A percentile compares a stretch with the other conserved stretches of the same genome.
Evolutionary conservation across 1,140 invertebrate species (phyloP).

Genomic region (Asbolus verrucosus): DNA sequence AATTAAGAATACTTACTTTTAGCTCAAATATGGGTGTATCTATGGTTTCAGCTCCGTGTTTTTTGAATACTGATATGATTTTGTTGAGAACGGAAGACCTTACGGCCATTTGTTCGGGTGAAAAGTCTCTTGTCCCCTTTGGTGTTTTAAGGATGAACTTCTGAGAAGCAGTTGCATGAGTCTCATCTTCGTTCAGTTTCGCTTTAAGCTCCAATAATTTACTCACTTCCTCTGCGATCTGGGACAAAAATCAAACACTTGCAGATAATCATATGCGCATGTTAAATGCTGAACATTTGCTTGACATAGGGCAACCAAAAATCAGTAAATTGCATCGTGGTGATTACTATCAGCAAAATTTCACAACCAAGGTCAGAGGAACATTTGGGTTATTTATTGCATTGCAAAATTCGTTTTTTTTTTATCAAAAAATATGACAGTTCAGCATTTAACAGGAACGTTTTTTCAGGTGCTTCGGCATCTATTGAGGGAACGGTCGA

Average conservation of each 20-base stretch:
- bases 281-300: slow-evolving; percentile 20
- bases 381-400: too few species aligned
- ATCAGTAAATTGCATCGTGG: too few species aligned
- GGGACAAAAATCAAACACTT: slow-evolving; percentile 54
- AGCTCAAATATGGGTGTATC: slow-evolving; percentile 99
- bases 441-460: slow-evolving; percentile 40
- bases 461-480: background rate
- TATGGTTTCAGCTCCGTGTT: slow-evolving; percentile 98
- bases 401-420: background rate
- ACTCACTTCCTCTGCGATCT: slow-evolving; percentile 85
- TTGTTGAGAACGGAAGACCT: slow-evolving; percentile 90
- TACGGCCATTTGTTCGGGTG: slow-evolving; percentile 93
- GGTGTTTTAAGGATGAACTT: slow-evolving; percentile 92
- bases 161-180: slow-evolving; percentile 68
- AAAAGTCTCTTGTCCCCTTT: slow-evolving; percentile 97
- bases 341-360: slow-evolving; percentile 17
- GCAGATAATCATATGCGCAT: background rate
- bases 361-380: background rate
- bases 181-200: slow-evolving; percentile 71
- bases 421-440: background rate
- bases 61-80: slow-evolving; percentile 93
- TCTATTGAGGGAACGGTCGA: slow-evolving; percentile 25
- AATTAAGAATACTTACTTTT: slow-evolving; percentile 74
- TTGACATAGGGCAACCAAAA: too few species aligned
- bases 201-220: slow-evolving; percentile 86